phyloP scores from a whole-genome alignment of 2,888 invertebrate species.

The Syritta pipiens region DNA sequence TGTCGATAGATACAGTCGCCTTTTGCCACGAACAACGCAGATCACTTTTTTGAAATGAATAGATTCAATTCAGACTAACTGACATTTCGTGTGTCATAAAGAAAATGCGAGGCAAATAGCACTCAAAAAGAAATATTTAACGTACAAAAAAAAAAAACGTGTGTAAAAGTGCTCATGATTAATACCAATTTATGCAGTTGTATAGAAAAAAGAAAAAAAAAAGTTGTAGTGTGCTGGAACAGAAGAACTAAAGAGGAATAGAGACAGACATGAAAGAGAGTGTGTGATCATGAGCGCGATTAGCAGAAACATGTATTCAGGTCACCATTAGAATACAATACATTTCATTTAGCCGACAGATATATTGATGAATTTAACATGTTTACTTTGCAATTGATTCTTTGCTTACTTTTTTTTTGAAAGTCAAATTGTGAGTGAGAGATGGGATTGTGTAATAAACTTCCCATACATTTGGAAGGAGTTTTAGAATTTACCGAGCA shows the following conservation, averaged over 20 bases:
- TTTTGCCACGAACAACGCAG: not conserved
- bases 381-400: conserved; percentile 3
- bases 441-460: too few species aligned
- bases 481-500: too few species aligned
- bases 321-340: conserved; percentile 51
- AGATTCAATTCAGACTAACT: conserved; percentile 43
- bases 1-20: conserved; percentile 9
- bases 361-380: conserved; percentile 49
- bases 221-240: not conserved
- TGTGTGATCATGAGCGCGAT: conserved; percentile 45
- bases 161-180: conserved; percentile 32
- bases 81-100: conserved; percentile 41
- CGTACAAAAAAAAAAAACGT: conserved; percentile 15
- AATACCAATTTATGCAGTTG: conserved; percentile 39
- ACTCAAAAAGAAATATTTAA: not conserved
- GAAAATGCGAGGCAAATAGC: not conserved
- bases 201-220: not conserved
- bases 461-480: too few species aligned
- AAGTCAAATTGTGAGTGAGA: not conserved
- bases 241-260: conserved; percentile 6
- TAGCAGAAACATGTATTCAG: conserved; percentile 54
- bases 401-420: not conserved
- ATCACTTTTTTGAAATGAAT: conserved; percentile 39
- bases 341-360: conserved; percentile 40
- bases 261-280: conserved; percentile 1